These are phyloP conservation scores for Noturus placidus DNA, from an alignment of 2,113 vertebrate species.

Conservation along the genomic window DNA sequence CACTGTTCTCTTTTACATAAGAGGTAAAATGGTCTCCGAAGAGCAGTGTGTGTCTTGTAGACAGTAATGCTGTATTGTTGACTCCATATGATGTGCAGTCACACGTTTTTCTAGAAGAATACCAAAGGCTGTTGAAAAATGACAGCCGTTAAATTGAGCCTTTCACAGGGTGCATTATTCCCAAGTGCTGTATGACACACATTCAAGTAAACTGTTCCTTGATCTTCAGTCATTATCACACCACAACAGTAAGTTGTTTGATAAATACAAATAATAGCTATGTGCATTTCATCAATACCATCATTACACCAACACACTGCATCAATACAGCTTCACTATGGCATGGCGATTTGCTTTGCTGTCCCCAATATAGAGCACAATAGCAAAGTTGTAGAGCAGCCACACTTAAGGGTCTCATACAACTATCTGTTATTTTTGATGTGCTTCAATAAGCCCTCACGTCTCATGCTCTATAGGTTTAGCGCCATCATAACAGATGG, in stretches of 20 bases:
- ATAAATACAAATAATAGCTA: conserved; percentile 72
- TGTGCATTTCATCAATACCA: conserved; percentile 67
- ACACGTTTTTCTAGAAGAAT: conserved; percentile 25
- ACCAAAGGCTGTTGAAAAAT: conserved; percentile 26
- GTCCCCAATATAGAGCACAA: conserved; percentile 60
- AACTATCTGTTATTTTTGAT: conserved; percentile 68
- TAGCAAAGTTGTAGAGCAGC: conserved; percentile 56
- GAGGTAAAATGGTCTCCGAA: conserved; percentile 19
- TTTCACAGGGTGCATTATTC: conserved; percentile 21
- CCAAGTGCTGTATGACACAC: conserved; percentile 61
- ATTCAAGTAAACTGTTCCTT: conserved; percentile 61
- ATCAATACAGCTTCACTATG: conserved; percentile 75
- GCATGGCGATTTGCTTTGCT: conserved; percentile 66
- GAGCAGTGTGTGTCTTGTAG: conserved; percentile 31
- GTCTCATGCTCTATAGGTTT: conserved; percentile 60
- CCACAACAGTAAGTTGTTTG: conserved; percentile 58
- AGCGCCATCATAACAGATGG: conserved; percentile 39
- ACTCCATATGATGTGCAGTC: conserved; percentile 55
- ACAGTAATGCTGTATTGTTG: conserved; percentile 50
- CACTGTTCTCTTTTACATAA: conserved; percentile 25
- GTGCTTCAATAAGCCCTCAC: conserved; percentile 68
- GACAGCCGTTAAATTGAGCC: conserved; percentile 12
- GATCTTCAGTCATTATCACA: conserved; percentile 60
- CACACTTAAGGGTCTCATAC: conserved; percentile 60
- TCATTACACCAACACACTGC: conserved; percentile 64